These are phyloP conservation scores for Sebastolobus alascanus DNA, from an alignment of 2,797 vertebrate species.

Conservation along the genomic window DNA sequence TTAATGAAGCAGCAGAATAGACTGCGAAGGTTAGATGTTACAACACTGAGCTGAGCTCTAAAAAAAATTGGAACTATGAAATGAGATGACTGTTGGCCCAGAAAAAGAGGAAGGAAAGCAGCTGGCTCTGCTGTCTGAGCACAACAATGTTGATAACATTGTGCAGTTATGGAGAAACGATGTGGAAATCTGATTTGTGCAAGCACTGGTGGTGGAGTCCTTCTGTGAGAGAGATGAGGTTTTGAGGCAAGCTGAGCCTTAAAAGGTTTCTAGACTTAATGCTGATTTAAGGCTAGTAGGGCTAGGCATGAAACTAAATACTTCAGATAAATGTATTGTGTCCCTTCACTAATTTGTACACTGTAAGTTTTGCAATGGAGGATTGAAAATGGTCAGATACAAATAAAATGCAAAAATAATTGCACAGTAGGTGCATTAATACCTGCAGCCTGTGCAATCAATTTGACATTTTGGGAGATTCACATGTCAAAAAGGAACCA, in stretches of 20 bases:
- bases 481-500: background rate
- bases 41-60: background rate
- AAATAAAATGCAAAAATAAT: background rate
- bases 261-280: background rate
- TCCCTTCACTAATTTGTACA: background rate
- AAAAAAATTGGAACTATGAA: conserved; percentile 11
- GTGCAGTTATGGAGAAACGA: conserved; percentile 46
- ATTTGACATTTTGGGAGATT: background rate
- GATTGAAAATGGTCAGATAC: background rate
- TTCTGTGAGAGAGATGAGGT: background rate
- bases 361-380: background rate
- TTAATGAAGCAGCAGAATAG: background rate
- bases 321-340: too few species aligned
- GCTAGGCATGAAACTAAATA: background rate
- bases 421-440: background rate
- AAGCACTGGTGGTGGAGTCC: conserved; percentile 10
- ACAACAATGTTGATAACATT: conserved; percentile 22
- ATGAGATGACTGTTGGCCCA: background rate
- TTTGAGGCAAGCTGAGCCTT: background rate
- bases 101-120: conserved; percentile 56
- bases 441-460: background rate
- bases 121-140: background rate
- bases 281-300: background rate
- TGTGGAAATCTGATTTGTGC: conserved; percentile 40
- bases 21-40: background rate